Evolutionary conservation across 30 jellyfish, hydroid and myxozoan species (phyloP).

Genomic region (Aurelia coerulea): DNA sequence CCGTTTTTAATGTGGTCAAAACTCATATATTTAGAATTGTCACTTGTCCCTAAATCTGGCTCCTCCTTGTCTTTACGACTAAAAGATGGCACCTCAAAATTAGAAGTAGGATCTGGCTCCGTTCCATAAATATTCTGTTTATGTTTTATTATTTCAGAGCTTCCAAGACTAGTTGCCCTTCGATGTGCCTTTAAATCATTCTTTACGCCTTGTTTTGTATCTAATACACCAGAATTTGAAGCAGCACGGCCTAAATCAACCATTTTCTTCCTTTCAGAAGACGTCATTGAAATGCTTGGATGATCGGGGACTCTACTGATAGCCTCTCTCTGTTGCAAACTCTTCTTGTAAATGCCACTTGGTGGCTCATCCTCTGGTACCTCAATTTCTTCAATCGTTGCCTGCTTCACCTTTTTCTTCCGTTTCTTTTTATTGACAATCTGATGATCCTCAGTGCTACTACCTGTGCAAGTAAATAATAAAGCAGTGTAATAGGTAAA

Average conservation of each 20-base stretch:
- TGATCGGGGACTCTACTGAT: too few species aligned
- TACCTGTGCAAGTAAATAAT: too few species aligned
- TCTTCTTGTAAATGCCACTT: conserved; percentile 21
- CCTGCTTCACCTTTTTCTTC: conserved; percentile 73
- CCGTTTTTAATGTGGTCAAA: too few species aligned
- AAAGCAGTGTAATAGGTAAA: too few species aligned
- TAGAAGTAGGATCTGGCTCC: background rate
- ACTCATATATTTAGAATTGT: background rate
- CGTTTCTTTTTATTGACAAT: conserved; percentile 56
- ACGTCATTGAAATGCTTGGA: too few species aligned
- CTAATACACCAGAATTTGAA: too few species aligned
- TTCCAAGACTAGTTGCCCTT: conserved; percentile 61
- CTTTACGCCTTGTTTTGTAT: background rate
- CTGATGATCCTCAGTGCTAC: background rate
- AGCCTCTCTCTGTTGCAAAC: background rate
- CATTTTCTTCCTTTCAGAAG: too few species aligned
- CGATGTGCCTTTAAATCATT: conserved; percentile 35
- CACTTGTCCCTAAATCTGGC: background rate
- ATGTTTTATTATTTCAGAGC: conserved; percentile 47
- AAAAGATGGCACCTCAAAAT: conserved; percentile 29
- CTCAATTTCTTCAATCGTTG: conserved; percentile 73
- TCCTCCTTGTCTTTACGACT: background rate
- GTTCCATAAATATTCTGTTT: conserved; percentile 17
- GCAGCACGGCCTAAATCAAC: too few species aligned
- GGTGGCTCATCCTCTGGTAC: conserved; percentile 65